These are phyloP conservation scores for Noturus placidus DNA, from an alignment of 2,113 vertebrate species.

Conservation along the genomic window DNA sequence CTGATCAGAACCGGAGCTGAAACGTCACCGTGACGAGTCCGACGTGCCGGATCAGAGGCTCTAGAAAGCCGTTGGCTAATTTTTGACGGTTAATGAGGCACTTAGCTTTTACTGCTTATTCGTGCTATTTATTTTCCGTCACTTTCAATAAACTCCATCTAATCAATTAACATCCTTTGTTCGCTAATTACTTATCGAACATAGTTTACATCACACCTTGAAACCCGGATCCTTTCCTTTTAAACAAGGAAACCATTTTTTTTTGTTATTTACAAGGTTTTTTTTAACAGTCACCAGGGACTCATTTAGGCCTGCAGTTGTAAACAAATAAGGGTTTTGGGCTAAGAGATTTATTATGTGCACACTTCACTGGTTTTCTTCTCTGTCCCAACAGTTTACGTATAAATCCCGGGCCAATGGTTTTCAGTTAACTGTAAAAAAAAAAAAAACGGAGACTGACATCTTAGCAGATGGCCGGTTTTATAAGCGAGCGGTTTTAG, in stretches of 20 bases:
- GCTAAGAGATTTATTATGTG: not conserved
- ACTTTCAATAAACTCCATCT: slow-evolving; percentile 65
- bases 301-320: not conserved
- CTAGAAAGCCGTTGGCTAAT: slow-evolving; percentile 50
- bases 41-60: not conserved
- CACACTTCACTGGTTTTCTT: not conserved
- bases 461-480: slow-evolving; percentile 23
- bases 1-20: not conserved
- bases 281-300: not conserved
- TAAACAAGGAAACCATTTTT: not conserved
- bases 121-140: slow-evolving; percentile 63
- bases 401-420: not conserved
- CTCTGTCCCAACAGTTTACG: not conserved
- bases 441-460: slow-evolving; percentile 17
- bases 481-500: not conserved
- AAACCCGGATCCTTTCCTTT: slow-evolving; percentile 11
- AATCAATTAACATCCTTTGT: slow-evolving; percentile 68
- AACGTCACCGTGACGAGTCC: not conserved
- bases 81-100: slow-evolving; percentile 61
- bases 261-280: not conserved
- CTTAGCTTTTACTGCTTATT: slow-evolving; percentile 60
- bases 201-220: slow-evolving; percentile 62
- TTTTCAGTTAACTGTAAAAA: slow-evolving; percentile 27
- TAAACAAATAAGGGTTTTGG: slow-evolving; percentile 16
- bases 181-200: slow-evolving; percentile 68